Percentiles rank a stretch among this genome's conserved stretches.
These are phyloP conservation scores for Heliconius sara DNA, from an alignment of 2,888 invertebrate genomes.

Conservation along the genomic window DNA sequence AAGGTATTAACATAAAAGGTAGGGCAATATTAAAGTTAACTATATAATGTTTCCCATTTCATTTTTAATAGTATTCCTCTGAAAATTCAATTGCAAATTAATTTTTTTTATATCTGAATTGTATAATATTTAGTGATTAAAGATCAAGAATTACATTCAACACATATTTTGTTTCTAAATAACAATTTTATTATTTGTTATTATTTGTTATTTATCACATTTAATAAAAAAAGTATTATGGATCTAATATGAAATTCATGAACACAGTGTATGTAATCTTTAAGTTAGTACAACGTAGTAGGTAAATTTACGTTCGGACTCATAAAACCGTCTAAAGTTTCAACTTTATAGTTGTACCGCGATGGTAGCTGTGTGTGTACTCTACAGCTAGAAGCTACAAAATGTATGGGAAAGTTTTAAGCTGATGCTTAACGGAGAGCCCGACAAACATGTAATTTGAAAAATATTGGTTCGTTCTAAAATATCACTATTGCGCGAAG, in stretches of 20 bases:
- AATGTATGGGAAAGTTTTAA: constrained; percentile 32
- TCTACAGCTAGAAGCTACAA: constrained; percentile 33
- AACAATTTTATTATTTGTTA: background rate
- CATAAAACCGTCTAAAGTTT: constrained; percentile 41
- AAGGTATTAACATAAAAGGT: too few relatives aligned
- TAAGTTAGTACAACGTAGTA: constrained; percentile 13
- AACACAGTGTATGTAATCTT: constrained; percentile 16
- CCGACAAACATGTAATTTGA: constrained; percentile 24
- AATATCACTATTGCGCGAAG: constrained; percentile 48
- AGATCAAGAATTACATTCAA: background rate
- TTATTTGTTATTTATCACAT: background rate
- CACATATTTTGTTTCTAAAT: background rate
- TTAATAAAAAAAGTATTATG: background rate
- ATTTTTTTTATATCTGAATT: background rate
- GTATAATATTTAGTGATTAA: background rate
- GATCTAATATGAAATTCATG: background rate
- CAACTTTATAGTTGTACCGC: constrained; percentile 35
- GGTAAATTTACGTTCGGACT: constrained; percentile 34
- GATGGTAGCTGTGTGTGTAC: constrained; percentile 36
- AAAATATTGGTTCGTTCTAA: constrained; percentile 45
- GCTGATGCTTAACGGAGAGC: constrained; percentile 14
- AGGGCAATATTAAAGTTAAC: too few relatives aligned
- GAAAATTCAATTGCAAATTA: too few relatives aligned
- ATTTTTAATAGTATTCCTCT: too few relatives aligned
- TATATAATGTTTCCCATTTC: too few relatives aligned